phyloP scores from a whole-genome alignment of 2,888 invertebrate species.

The Acanthosepion pharaonis region DNA sequence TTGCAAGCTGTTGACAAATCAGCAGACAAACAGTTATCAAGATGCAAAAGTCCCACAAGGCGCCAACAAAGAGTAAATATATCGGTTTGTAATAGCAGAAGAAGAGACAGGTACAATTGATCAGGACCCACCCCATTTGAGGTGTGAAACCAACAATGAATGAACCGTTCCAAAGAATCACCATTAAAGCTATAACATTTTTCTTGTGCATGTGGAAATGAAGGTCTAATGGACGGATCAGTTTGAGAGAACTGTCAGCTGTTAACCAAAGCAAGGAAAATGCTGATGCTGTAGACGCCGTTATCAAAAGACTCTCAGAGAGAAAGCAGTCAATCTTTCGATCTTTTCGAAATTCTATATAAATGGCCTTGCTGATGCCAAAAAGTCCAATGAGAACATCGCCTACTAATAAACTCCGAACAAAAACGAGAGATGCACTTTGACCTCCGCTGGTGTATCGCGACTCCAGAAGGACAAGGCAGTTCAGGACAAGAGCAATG shows the following conservation, averaged over 20 bases:
- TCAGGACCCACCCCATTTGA: conserved; percentile 62
- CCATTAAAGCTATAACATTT: conserved; percentile 62
- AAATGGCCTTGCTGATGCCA: conserved; percentile 63
- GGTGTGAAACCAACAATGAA: conserved; percentile 70
- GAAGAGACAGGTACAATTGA: conserved; percentile 55
- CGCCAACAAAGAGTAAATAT: conserved; percentile 58
- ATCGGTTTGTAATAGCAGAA: conserved; percentile 58
- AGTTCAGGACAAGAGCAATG: conserved; percentile 58
- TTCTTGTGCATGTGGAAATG: conserved; percentile 62
- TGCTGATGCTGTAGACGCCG: conserved; percentile 61
- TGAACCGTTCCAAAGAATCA: conserved; percentile 67
- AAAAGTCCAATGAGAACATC: conserved; percentile 65
- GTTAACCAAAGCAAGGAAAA: conserved; percentile 63
- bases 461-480: conserved; percentile 58
- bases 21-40: conserved; percentile 55
- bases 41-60: conserved; percentile 56
- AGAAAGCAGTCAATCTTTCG: conserved; percentile 67
- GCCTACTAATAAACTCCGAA: conserved; percentile 63
- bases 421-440: conserved; percentile 66
- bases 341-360: conserved; percentile 56
- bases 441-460: conserved; percentile 63
- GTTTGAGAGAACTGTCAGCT: conserved; percentile 61
- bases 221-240: conserved; percentile 58
- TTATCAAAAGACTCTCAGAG: conserved; percentile 67
- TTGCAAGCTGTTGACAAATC: conserved; percentile 45